Conservation (phyloP, 2,113 vertebrate genomes). For the Trichechus manatus region DNA sequence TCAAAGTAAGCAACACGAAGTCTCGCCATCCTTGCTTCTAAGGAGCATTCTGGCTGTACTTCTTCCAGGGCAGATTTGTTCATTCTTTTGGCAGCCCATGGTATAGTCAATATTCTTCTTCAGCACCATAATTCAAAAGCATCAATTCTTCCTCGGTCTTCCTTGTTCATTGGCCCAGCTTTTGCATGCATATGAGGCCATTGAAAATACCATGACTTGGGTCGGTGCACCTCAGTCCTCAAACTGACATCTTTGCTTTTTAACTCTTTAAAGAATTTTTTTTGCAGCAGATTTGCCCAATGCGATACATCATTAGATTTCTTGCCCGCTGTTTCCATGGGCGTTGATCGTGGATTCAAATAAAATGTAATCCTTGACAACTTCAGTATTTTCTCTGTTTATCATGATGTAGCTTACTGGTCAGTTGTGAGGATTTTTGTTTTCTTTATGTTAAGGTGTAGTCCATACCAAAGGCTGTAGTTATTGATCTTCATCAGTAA, state of each 20-base stretch:
- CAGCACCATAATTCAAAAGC: not conserved
- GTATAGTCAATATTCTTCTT: not conserved
- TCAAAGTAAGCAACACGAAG: not conserved
- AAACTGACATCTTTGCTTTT: not conserved
- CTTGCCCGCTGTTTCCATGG: not conserved
- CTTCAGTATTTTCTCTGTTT: too few species aligned
- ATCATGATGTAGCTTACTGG: too few species aligned
- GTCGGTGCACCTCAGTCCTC: not conserved
- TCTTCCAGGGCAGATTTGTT: not conserved
- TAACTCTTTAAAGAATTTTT: not conserved
- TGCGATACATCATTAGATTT: not conserved
- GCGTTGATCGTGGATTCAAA: too few species aligned
- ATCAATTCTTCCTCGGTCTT: not conserved
- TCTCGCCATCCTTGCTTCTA: not conserved
- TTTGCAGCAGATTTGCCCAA: not conserved
- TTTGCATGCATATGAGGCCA: not conserved
- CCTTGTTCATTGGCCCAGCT: not conserved
- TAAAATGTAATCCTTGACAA: too few species aligned
- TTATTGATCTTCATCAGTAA: too few species aligned
- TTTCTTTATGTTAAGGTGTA: too few species aligned
- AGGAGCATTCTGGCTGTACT: not conserved
- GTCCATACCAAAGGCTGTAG: not conserved
- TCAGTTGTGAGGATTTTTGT: too few species aligned
- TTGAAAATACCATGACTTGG: not conserved
- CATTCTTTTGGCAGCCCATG: not conserved